Evolutionary conservation across 2,113 vertebrate species (phyloP).

Genomic region (Percina caprodes): DNA sequence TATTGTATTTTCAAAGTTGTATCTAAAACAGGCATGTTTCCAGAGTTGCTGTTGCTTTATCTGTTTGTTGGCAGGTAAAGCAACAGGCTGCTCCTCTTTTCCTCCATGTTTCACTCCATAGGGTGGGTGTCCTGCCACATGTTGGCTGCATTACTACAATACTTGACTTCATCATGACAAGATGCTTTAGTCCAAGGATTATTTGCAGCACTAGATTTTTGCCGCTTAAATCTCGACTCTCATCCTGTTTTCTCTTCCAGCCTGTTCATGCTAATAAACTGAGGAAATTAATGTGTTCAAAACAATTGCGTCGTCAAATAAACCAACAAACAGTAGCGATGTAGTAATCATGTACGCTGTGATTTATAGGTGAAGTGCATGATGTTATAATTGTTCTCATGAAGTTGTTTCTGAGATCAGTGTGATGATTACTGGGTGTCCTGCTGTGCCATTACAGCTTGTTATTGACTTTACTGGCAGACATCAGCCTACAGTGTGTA

Average conservation of each 20-base stretch:
- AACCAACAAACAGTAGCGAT: not conserved
- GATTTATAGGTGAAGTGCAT: not conserved
- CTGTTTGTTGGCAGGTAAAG: not conserved
- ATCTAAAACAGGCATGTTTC: not conserved
- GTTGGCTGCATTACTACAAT: not conserved
- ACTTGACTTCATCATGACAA: not conserved
- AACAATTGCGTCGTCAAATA: not conserved
- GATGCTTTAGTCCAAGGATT: not conserved
- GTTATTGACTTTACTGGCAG: constrained; percentile 54
- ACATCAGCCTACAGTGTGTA: constrained; percentile 48
- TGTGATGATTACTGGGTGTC: constrained; percentile 40
- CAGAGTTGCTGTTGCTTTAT: not conserved
- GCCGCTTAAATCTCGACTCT: not conserved
- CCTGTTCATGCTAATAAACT: not conserved
- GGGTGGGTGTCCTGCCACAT: not conserved
- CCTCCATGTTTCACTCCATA: not conserved
- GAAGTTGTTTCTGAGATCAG: constrained; percentile 25
- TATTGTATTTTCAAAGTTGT: not conserved
- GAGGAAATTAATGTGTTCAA: not conserved
- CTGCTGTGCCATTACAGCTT: constrained; percentile 35
- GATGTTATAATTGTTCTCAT: constrained; percentile 35
- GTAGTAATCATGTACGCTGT: not conserved
- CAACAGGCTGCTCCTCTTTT: not conserved
- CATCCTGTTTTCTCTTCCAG: not conserved
- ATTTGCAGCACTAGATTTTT: not conserved